phyloP scores from a whole-genome alignment of 2,888 invertebrate genomes.

The Parapristionchus giblindavisi region DNA sequence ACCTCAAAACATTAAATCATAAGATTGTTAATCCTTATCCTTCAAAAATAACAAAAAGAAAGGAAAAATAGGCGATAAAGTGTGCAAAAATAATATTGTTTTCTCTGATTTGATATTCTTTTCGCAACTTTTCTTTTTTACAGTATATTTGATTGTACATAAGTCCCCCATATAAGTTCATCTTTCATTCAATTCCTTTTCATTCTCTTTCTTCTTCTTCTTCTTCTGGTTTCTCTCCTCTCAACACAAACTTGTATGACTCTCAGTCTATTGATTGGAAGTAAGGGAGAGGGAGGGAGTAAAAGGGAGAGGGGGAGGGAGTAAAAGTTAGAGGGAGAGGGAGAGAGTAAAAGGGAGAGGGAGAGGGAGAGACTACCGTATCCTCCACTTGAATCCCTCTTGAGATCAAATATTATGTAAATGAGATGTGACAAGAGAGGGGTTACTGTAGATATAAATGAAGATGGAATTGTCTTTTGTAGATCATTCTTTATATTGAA shows the following conservation, averaged over 20 bases:
- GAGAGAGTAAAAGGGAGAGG: conserved; percentile 6
- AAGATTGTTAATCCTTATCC: no score
- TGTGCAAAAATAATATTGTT: no score
- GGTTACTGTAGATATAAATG: background rate
- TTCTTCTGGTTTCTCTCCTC: background rate
- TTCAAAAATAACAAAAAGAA: no score
- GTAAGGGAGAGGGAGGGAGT: conserved; percentile 15
- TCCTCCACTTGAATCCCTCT: background rate
- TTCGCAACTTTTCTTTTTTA: no score
- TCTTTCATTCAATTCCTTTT: background rate
- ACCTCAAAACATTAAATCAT: no score
- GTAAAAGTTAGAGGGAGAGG: background rate
- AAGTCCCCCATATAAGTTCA: no score
- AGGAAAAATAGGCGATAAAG: no score
- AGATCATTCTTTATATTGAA: background rate
- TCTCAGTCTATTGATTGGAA: conserved; percentile 1
- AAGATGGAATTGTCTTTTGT: background rate
- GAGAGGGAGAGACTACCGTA: conserved; percentile 29
- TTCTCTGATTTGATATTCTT: no score
- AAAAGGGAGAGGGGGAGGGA: conserved; percentile 36
- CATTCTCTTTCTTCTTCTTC: background rate
- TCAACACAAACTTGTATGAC: conserved; percentile 20
- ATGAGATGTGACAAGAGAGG: conserved; percentile 6
- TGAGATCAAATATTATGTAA: conserved; percentile 33
- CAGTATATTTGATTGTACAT: no score